phyloP scores from a whole-genome alignment of 2,113 vertebrate genomes.

The Neodontobutis hainanensis region DNA sequence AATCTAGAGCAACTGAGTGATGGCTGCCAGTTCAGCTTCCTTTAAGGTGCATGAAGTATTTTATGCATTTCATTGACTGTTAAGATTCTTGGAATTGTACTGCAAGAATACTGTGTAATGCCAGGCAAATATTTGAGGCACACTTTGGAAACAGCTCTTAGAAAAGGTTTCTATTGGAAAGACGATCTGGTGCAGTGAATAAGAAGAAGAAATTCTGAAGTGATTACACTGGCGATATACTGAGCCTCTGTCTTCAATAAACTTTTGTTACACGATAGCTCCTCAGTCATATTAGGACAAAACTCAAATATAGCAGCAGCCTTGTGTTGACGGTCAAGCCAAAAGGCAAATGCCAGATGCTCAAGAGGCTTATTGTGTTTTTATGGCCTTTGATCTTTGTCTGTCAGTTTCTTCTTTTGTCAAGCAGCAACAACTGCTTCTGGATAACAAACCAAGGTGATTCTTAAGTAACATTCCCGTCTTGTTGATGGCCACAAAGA shows the following conservation, averaged over 20 bases:
- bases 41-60: constrained; percentile 16
- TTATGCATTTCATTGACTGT: not conserved
- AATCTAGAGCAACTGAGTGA: constrained; percentile 51
- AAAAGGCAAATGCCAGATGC: constrained; percentile 67
- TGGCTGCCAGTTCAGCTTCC: constrained; percentile 28
- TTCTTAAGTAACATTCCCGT: constrained; percentile 49
- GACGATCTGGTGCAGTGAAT: constrained; percentile 36
- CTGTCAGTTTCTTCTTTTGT: constrained; percentile 60
- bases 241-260: constrained; percentile 65
- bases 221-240: constrained; percentile 66
- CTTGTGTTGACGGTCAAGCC: constrained; percentile 52
- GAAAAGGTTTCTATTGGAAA: constrained; percentile 35
- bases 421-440: constrained; percentile 60
- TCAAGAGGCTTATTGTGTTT: constrained; percentile 72
- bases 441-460: constrained; percentile 55
- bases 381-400: constrained; percentile 60
- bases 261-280: constrained; percentile 68
- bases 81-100: constrained; percentile 7
- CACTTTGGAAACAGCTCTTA: constrained; percentile 4
- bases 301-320: constrained; percentile 77
- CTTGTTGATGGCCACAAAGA: constrained; percentile 23
- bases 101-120: not conserved
- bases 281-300: constrained; percentile 77
- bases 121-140: not conserved
- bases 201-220: constrained; percentile 68